Evolutionary conservation across 64 coral and sea anemone species (phyloP), one percentile per base, ranked within the genome.

Genomic region (Montipora sp.): DNA sequence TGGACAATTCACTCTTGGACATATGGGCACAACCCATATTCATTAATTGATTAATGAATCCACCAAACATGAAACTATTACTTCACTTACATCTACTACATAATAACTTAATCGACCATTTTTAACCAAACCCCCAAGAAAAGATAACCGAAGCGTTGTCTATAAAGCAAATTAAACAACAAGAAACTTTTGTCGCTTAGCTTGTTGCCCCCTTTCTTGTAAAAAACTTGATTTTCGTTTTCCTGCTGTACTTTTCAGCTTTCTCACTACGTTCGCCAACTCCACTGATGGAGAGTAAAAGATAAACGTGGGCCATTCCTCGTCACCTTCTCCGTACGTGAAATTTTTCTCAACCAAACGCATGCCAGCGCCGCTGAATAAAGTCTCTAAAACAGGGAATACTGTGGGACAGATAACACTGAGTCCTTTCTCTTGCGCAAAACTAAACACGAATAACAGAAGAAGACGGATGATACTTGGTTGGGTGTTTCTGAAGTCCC

Each of bases 391-490:
- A 36, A 83, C 77, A 5, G 93, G 93, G 18, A 94, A 94, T 5
- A 94, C 93, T 1, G 93, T 94, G 5, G 93, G 88, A 23, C 93
- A 94, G 23, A 94, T 58, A 14, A 94, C 87, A 46, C 77, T 94
- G 46, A 94, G 80, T 74, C 47, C 76, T 24, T 89, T 89, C 43
- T 83, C 89, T 59, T 90, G 72, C 16, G 93, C 93, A 59, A 84
- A 94, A 14, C 79, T 78, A 69, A 94, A 94, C 14, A 84, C 83
- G 11, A 83, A 90, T 8, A 76, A 67, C 27, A 94, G 83, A 84
- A 94, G 81, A 8, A 78, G 43, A 5, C 86, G 82, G 19, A 94
- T 94, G 8, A 94, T 81, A 3, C 72, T 78, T 45, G 73, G 87
- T n/a, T 84, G 44, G 48, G 82, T 84, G 20, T 83, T 67, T 19